Conservation (phyloP, 2,113 vertebrate species). For the Haemorhous mexicanus region DNA sequence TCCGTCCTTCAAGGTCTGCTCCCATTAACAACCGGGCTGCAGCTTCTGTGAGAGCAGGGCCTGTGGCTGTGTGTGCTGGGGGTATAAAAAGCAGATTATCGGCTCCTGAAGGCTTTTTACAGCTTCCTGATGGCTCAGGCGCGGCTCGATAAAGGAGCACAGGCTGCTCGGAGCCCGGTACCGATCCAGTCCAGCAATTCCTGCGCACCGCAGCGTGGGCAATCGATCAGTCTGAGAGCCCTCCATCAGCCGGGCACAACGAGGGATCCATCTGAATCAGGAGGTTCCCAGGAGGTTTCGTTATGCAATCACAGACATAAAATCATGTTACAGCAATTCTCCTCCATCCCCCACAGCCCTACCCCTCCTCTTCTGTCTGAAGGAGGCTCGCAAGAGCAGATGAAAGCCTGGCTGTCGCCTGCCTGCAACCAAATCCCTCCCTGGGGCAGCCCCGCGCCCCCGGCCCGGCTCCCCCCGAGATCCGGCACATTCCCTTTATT, state of each 20-base stretch:
- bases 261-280: neutral
- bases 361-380: slow-evolving; percentile 1
- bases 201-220: neutral
- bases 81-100: neutral
- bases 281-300: slow-evolving; percentile 48
- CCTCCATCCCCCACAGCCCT: slow-evolving; percentile 35
- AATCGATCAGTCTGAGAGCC: neutral
- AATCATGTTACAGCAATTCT: slow-evolving; percentile 37
- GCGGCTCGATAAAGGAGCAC: rapidly evolving
- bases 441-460: neutral
- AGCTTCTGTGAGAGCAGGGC: neutral
- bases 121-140: neutral
- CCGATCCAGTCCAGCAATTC: neutral
- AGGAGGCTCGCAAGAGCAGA: slow-evolving; percentile 38
- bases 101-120: neutral
- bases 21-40: neutral
- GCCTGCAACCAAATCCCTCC: slow-evolving; percentile 14
- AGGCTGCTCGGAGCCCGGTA: neutral
- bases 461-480: neutral
- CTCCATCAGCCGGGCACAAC: neutral
- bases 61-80: neutral
- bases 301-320: slow-evolving; percentile 55
- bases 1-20: neutral
- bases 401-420: slow-evolving; percentile 68
- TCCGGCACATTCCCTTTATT: neutral